Base-by-base conservation (phyloP, 2,113 vertebrate species). In the Sceloporus tristichus region DNA sequence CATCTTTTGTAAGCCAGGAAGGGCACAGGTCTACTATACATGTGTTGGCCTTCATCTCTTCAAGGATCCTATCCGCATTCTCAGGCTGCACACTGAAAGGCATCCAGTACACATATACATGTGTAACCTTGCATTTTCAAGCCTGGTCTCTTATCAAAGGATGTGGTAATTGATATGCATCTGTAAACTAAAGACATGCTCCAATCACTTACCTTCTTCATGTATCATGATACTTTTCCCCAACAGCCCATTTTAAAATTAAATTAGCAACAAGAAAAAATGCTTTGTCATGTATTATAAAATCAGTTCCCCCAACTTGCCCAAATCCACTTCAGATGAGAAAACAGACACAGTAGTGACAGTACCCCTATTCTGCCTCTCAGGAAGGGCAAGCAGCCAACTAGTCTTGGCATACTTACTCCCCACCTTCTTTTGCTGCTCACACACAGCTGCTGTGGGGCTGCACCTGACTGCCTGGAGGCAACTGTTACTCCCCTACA, bases 381-480 rank as follows among this genome's bases (percentile, higher is more conserved):
- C 40, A 40, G 18, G n/a, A 48, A 84, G 59, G 87, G 87, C 73
- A 84, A 78, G 23, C 42, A 83, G 87, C 87, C 87, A 88, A 82
- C 65, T 14, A 68, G 73, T 70, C 59, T 70, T 88, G 81, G 87
- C 87, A 88, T 68, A 54, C 62, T 78, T 40, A 21, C 16, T 78
- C 34, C 14, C 54, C 70, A 62, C 54, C 76, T 29, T 66, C 25
- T 68, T 68, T 88, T 40, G 73, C n/a, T 70, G 65, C 87, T 88
- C 48, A 56, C 48, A 78, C 48, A 38, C 81, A 88, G 42, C 87
- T 88, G 87, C 75, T 78, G 14, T 42, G 48, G 74, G 74, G 34
- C n/a, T 88, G 81, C 87, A 88, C 87, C 81, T 84, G 81, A 62
- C 66, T 84, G 81, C 74, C 81, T 56, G 65, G 42, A 78, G 87